Evolutionary conservation across 1,140 invertebrate genomes (phyloP), one percentile per base, ranked within the genome.

Genomic region (Mya arenaria): DNA sequence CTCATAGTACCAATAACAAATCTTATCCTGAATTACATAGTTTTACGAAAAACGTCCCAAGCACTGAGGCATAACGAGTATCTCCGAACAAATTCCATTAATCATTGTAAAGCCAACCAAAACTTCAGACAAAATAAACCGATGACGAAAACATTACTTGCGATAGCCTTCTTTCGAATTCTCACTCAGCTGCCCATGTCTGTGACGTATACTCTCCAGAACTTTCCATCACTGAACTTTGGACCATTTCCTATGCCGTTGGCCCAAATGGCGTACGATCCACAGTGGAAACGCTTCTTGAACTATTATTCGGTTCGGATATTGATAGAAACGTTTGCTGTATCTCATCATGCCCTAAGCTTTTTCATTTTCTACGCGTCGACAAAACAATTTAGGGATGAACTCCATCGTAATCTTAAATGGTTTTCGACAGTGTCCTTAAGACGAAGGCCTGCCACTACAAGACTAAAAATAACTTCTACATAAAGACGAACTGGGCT

Each of bases 281-380:
- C 77, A 2, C 63, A 65, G 0, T 90, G 89, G 89, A 71, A 82
- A 34, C 60, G 39, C 28, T 88, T 87, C 75, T 63, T 90, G 44
- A 48, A 74, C 13, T 90, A 86, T 74, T 81, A 85, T 37, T 82
- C 44, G 4, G 81, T 60, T 25, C 58, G 87, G n/a, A 84, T 86
- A 30, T 58, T 89, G 8, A 84, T 90, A 6, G 86, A 90, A 74
- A 83, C 88, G 48, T 69, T 90, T 6, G 85, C 86, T 13, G 82
- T 87, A 15, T 91, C 90, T 2, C 89, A 90, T 71, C 87, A 90
- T 75, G 88, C 87, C 8, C 85, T 85, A 52, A 91, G 89, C 69
- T 71, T 91, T 37, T 86, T 91, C 68, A 88, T 91, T 65, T 91
- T 90, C 77, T 82, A 83, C n/a, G 36, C 77, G 19, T 90, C 89